Evolutionary conservation across 2,888 invertebrate genomes (phyloP).

Genomic region (Unio pictorum): DNA sequence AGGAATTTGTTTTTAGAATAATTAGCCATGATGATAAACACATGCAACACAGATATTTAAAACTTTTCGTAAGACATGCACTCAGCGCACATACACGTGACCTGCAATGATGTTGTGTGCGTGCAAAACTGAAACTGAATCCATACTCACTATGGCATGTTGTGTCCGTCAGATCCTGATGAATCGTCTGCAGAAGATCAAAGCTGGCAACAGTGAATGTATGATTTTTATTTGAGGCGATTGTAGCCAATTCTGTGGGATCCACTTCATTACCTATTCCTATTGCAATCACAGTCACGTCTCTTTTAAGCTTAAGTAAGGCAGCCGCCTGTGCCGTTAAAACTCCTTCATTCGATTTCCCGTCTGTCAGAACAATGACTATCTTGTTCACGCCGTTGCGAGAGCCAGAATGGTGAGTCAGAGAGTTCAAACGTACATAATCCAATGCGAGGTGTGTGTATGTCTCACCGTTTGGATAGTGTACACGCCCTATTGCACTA

Average conservation of each 20-base stretch:
- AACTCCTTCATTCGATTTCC: slow-evolving; percentile 13
- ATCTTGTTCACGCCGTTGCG: slow-evolving; percentile 26
- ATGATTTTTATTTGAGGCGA: slow-evolving; percentile 40
- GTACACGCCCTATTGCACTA: no score
- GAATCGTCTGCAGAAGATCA: slow-evolving; percentile 39
- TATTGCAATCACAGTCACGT: slow-evolving; percentile 45
- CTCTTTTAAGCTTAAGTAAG: not conserved
- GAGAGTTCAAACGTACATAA: not conserved
- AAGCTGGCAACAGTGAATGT: slow-evolving; percentile 44
- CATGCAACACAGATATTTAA: no score
- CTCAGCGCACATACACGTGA: no score
- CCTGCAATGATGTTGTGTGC: no score
- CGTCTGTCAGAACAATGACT: slow-evolving; percentile 39
- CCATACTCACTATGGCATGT: slow-evolving; percentile 27
- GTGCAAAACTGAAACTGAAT: not conserved
- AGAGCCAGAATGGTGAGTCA: slow-evolving; percentile 5
- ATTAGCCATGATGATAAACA: no score
- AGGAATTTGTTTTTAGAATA: no score
- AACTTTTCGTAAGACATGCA: no score
- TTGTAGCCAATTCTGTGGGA: slow-evolving; percentile 36
- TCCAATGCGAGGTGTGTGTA: slow-evolving; percentile 19
- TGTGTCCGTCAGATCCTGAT: slow-evolving; percentile 33
- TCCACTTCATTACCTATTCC: slow-evolving; percentile 52
- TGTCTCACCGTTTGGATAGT: slow-evolving; percentile 20
- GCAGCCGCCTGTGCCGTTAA: slow-evolving; percentile 5